Evolutionary conservation across 2,797 vertebrate genomes (phyloP).

Genomic region (Cyclopterus lumpus): DNA sequence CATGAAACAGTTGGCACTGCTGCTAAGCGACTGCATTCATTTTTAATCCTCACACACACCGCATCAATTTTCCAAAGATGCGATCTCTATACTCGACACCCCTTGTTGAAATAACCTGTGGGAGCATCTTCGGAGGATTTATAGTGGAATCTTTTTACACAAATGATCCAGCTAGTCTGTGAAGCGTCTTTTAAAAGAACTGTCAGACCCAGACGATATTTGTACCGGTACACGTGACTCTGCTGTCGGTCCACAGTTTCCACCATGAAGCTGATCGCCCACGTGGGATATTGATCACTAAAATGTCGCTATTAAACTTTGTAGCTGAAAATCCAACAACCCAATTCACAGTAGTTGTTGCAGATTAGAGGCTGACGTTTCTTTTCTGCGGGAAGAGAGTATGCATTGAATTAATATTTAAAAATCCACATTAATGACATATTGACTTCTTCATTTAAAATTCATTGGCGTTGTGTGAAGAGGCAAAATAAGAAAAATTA

Average conservation of each 20-base stretch:
- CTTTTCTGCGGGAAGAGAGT: no score
- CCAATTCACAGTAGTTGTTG: no score
- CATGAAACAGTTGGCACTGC: no score
- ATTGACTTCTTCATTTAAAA: no score
- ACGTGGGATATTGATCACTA: not conserved
- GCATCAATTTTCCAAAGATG: conserved; percentile 1
- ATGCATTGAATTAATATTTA: no score
- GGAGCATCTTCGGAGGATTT: not conserved
- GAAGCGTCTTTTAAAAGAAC: not conserved
- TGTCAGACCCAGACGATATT: not conserved
- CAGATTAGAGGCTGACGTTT: no score
- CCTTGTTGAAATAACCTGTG: not conserved
- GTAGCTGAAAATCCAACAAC: not conserved
- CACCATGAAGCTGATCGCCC: not conserved
- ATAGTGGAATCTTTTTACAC: not conserved
- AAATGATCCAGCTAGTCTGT: not conserved
- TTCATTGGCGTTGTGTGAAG: no score
- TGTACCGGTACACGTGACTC: not conserved
- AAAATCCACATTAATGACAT: no score
- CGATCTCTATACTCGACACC: not conserved
- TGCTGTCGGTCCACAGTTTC: not conserved
- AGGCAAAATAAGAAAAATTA: no score
- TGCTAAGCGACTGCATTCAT: conserved; percentile 37
- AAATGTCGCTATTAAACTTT: not conserved
- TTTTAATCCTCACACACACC: conserved; percentile 28